A percentile compares a stretch with the other conserved stretches of the same genome.
These are phyloP conservation scores for Lates japonicus DNA, from an alignment of 2,797 vertebrate species.

Conservation along the genomic window DNA sequence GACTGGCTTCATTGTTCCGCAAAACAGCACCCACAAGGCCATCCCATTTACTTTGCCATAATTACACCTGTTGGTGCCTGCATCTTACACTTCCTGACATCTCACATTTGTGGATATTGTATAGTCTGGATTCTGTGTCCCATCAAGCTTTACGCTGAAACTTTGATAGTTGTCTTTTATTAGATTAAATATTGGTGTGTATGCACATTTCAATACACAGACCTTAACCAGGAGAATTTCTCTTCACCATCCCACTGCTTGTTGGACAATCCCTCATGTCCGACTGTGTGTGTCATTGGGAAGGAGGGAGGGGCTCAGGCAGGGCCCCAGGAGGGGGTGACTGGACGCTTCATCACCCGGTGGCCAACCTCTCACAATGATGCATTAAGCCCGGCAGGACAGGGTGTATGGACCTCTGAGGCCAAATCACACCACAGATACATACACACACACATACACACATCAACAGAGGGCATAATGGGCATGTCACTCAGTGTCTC, in stretches of 20 bases:
- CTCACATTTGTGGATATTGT: too few species aligned
- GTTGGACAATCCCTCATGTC: constrained; percentile 77
- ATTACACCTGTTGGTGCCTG: too few species aligned
- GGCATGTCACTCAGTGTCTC: constrained; percentile 31
- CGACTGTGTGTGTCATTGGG: constrained; percentile 57
- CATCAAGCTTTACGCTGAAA: not conserved
- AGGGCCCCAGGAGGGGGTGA: constrained; percentile 72
- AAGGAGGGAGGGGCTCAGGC: constrained; percentile 52
- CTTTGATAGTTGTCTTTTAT: constrained; percentile 17
- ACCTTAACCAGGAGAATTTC: constrained; percentile 38
- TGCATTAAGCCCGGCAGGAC: constrained; percentile 81
- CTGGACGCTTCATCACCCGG: constrained; percentile 83
- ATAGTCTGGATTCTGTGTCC: not conserved
- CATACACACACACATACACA: constrained; percentile 19
- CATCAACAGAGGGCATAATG: constrained; percentile 18
- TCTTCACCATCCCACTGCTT: constrained; percentile 49
- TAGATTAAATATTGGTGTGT: constrained; percentile 3
- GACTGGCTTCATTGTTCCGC: too few species aligned
- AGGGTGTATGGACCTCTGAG: constrained; percentile 65
- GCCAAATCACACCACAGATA: constrained; percentile 44
- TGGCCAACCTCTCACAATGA: constrained; percentile 81
- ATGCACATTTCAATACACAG: constrained; percentile 16
- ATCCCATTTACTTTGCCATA: too few species aligned
- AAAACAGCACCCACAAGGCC: too few species aligned
- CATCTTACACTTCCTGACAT: too few species aligned